Base-by-base conservation (phyloP, 2,797 vertebrate species). In the Acrocephalus scirpaceus region DNA sequence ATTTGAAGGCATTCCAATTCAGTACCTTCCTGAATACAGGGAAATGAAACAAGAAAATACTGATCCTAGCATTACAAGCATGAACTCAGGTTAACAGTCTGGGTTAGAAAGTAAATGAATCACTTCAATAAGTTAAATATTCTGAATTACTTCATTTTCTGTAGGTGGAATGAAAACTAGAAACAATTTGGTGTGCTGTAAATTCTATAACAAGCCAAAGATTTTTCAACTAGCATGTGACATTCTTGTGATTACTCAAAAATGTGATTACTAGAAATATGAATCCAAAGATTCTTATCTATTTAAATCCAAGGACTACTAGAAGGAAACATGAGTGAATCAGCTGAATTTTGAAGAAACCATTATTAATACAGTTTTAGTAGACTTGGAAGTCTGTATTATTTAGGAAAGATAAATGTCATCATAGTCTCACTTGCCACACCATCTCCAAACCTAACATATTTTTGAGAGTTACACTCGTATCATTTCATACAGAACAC, bases 141-240 rank as follows among this genome's bases (percentile, higher is more conserved):
- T 79, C 86, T 61, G 76, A 95, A 95, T 71, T 86, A 60, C 75
- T 94, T 94, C 36, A 73, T 93, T 95, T 95, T 81, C 83, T 71
- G 80, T 89, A 91, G 94, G 86, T 93, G 93, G 74, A 92, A 79
- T 83, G 90, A 95, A 92, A 97, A 85, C 56, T 65, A 73, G 77
- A 91, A 96, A 84, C 44, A 87, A 89, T 79, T 84, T 61, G 62
- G 10, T 44, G 22, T 47, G n/a, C 45, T 91, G 29, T 73, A 91
- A 73, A 92, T 64, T 93, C 77, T 92, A 22, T 67, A 85, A 87
- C 34, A 94, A 82, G 64, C 53, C 34, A 57, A 90, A 70, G 29
- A 60, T 82, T 86, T 90, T 93, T 87, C 66, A 89, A 91, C 13
- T 54, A 91, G 40, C 56, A 79, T 79, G 74, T 92, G 93, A 90